Evolutionary conservation across 2,113 vertebrate genomes (phyloP), one percentile per base, ranked within the genome.

Genomic region (Leptobrachium ailaonicum): DNA sequence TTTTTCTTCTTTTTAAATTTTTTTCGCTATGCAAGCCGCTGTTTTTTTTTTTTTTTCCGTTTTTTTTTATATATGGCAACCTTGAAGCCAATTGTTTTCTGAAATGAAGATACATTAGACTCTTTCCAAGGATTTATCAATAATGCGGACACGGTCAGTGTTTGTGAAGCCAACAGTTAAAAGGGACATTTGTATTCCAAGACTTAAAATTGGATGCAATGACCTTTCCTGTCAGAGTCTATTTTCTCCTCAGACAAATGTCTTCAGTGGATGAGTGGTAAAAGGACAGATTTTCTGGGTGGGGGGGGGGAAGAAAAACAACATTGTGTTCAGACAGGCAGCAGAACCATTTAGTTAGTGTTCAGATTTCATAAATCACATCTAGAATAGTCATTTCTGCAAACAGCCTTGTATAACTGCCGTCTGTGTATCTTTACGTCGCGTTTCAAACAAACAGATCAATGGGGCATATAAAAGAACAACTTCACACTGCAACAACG

Each of bases 61-160:
- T 32, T 32, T 32, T 87, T 90, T 92, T 90, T 86, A 87, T 60
- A 12, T 0, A 0, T 76, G 69, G 79, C 90, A 92, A 88, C 90
- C 92, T 93, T 93, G 91, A 87, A 90, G 82, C 85, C 82, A 58
- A 85, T 90, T 90, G 85, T 88, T 92, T 91, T 89, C 78, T 85
- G 85, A 88, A 92, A 92, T 92, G 90, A 93, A 94, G 91, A 94
- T 87, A 73, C 88, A 93, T 93, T 88, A 85, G 85, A 88, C 83
- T 80, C 75, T 87, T 86, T 89, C 82, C 90, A 91, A 92, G 90
- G 92, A 89, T 92, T 91, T 92, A 90, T 92, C 92, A 90, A 88
- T 90, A 92, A 90, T 75, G 73, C 20, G 60, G 86, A 82, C 85
- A 80, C 1, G 45, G 88, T 79, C 85, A 45, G 79, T 78, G 84